These are phyloP conservation scores for Pemphigus obesinymphae DNA, from an alignment of 1,140 invertebrate species.

Conservation along the genomic window DNA sequence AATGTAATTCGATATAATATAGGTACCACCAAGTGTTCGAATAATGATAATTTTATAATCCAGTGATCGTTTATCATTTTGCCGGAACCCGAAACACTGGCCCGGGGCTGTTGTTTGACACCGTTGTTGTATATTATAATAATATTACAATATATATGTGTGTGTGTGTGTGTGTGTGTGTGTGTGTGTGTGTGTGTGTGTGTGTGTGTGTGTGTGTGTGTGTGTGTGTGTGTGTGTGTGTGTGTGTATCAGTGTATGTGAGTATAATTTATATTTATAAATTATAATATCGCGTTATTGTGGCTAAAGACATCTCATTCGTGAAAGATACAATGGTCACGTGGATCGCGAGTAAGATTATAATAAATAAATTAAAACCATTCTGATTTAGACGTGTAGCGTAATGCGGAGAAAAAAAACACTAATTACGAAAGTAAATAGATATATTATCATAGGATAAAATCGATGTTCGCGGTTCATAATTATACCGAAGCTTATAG, in stretches of 20 bases:
- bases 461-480: neutral
- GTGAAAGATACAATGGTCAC: neutral
- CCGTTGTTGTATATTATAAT: neutral
- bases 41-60: neutral
- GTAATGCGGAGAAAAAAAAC: neutral
- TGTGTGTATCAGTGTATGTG: too few species aligned
- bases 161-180: too few species aligned
- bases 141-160: too few species aligned
- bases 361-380: neutral
- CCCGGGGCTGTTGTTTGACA: neutral
- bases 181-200: too few species aligned
- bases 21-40: neutral
- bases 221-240: too few species aligned
- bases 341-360: neutral
- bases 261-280: neutral
- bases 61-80: neutral
- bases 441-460: neutral
- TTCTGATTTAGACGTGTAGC: neutral
- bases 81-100: neutral
- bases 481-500: too few species aligned
- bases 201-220: too few species aligned
- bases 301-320: neutral
- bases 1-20: constrained; percentile 10
- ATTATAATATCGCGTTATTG: neutral
- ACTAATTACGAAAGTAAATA: neutral